Evolutionary conservation across 2,888 invertebrate genomes (phyloP), one percentile per base, ranked within the genome.

Genomic region (Amblyjoppa proteus): DNA sequence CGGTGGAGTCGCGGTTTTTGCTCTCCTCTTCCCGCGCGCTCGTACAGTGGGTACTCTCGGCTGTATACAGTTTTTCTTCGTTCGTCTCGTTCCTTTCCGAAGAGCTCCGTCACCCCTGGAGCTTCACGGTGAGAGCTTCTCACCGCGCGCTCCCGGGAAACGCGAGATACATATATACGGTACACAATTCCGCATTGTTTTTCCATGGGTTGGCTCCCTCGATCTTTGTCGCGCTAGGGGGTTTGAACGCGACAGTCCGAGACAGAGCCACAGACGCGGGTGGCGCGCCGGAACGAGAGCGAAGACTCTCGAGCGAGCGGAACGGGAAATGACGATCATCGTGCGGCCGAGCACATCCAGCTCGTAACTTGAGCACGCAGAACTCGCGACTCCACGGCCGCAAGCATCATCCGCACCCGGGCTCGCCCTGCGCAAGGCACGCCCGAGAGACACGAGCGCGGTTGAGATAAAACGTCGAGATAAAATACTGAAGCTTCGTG

Each of bases 311-410:
- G 64, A 45, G 64, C 45, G 77, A 58, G 68, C 34, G 45, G 80
- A 56, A 56, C 34, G 38, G 73, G 68, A 31, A 16, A 77, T 38
- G 76, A 68, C 76, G 68, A 77, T 77, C 76, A 77, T 53, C 76
- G 53, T 53, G 76, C 76, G 38, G 68, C 34, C 64, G 53, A 77
- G 76, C 76, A 68, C 38, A 64, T 64, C 53, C 76, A 28, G 58
- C 66, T 64, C 82, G 64, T 82, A 73, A 77, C 82, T 84, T 58
- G 84, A 84, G 84, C 71, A 84, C 80, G 80, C 25, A 56, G 76
- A 80, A 66, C 66, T 66, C 56, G 61, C 76, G 51, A 70, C 69
- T 81, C 69, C 69, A 70, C 64, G 49, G 66, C 49, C 81, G 70
- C 76, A 51, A 76, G 70, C 74, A 75, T 75, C 81, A 49, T 49